Evolutionary conservation across 2,888 invertebrate species (phyloP).

Genomic region (Cheilosia scutellata): DNA sequence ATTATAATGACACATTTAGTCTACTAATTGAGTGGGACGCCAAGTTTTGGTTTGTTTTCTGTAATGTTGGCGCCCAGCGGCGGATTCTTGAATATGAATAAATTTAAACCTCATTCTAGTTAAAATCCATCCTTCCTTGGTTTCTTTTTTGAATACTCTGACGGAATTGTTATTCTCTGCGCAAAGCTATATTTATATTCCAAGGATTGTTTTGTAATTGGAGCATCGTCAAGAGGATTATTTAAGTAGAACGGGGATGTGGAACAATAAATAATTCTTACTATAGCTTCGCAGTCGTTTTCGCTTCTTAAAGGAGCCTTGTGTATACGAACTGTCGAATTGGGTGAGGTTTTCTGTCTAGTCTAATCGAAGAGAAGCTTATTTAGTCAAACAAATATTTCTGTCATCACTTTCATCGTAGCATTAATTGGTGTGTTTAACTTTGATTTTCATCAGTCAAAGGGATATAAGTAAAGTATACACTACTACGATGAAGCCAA

Average conservation of each 20-base stretch:
- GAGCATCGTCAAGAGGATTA: constrained; percentile 13
- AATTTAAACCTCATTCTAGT: constrained; percentile 29
- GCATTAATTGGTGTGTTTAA: constrained; percentile 35
- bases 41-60: constrained; percentile 32
- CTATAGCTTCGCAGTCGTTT: background rate
- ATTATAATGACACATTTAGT: constrained; percentile 56
- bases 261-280: constrained; percentile 23
- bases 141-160: background rate
- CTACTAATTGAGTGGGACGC: constrained; percentile 49
- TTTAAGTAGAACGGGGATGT: background rate
- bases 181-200: constrained; percentile 17
- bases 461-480: background rate
- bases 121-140: constrained; percentile 11
- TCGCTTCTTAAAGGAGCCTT: background rate
- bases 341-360: too few species aligned
- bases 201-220: constrained; percentile 52
- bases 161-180: constrained; percentile 36
- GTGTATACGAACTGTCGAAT: background rate
- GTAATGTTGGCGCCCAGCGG: constrained; percentile 20
- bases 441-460: constrained; percentile 34
- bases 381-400: background rate
- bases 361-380: constrained; percentile 1
- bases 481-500: constrained; percentile 8
- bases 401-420: constrained; percentile 3
- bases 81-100: constrained; percentile 34